These are phyloP conservation scores for Chromobotia macracanthus DNA, from an alignment of 2,797 vertebrate genomes.

Conservation along the genomic window DNA sequence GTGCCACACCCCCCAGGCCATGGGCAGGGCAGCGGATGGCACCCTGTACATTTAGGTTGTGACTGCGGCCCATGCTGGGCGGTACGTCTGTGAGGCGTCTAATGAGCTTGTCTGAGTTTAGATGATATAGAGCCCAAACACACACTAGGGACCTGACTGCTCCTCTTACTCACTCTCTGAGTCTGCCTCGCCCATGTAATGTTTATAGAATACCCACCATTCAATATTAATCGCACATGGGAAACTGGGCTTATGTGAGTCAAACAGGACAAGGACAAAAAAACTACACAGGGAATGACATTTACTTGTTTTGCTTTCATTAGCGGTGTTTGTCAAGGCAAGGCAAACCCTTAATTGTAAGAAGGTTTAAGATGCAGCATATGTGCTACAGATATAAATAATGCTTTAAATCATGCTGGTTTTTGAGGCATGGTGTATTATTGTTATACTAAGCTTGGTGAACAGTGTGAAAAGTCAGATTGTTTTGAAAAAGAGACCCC, in stretches of 20 bases:
- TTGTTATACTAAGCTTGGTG: not conserved
- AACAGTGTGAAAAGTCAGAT: not conserved
- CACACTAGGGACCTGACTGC: not conserved
- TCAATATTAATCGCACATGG: constrained; percentile 27
- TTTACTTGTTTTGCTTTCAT: constrained; percentile 2
- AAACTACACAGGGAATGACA: not conserved
- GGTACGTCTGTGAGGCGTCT: constrained; percentile 68
- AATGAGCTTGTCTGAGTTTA: constrained; percentile 65
- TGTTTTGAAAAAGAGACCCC: not conserved
- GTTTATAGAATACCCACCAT: constrained; percentile 33
- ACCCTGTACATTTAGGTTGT: constrained; percentile 68
- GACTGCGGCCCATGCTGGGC: constrained; percentile 61
- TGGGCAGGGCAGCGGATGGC: constrained; percentile 68
- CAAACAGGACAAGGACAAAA: constrained; percentile 12
- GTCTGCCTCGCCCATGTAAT: constrained; percentile 35
- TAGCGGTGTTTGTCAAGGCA: not conserved
- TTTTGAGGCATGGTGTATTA: not conserved
- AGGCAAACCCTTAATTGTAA: not conserved
- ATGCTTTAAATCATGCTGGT: not conserved
- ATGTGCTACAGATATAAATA: not conserved
- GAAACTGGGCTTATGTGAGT: not conserved
- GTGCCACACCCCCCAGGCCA: constrained; percentile 59
- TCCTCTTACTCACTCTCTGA: not conserved
- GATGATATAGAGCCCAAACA: not conserved
- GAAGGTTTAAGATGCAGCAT: too few relatives aligned